These are phyloP conservation scores for Lordiphosa stackelbergi DNA, from an alignment of 1,140 invertebrate species.

Conservation along the genomic window DNA sequence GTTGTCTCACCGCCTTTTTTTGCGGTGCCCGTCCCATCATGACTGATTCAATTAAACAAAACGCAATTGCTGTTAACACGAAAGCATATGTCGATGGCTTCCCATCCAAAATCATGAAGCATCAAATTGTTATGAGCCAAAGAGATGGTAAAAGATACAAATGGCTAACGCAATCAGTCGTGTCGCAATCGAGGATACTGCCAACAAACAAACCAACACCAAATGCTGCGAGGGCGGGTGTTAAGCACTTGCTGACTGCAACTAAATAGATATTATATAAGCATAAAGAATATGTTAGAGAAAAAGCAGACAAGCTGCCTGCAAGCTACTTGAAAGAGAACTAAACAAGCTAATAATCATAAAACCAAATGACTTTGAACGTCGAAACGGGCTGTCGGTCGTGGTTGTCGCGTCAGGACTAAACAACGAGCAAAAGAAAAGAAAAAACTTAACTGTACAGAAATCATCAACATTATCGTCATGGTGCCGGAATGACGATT, in stretches of 20 bases:
- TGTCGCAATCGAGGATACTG: slow-evolving; percentile 37
- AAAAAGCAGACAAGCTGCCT: slow-evolving; percentile 16
- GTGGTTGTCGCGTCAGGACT: slow-evolving; percentile 31
- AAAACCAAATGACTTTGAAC: slow-evolving; percentile 77
- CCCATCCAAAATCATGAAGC: slow-evolving; percentile 67
- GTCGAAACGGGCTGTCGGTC: slow-evolving; percentile 46
- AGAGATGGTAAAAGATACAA: slow-evolving; percentile 62
- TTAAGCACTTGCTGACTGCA: slow-evolving; percentile 70
- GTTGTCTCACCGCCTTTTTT: slow-evolving; percentile 2
- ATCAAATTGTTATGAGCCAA: slow-evolving; percentile 73
- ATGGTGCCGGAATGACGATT: slow-evolving; percentile 64
- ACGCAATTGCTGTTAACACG: slow-evolving; percentile 46
- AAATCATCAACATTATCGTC: slow-evolving; percentile 67
- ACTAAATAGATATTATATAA: slow-evolving; percentile 75
- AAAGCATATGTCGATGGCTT: slow-evolving; percentile 28
- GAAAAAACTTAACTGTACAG: slow-evolving; percentile 15
- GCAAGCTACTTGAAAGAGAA: slow-evolving; percentile 54
- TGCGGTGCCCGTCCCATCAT: slow-evolving; percentile 13
- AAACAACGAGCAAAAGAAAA: slow-evolving; percentile 7
- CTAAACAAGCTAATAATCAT: slow-evolving; percentile 77
- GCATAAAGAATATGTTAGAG: slow-evolving; percentile 73
- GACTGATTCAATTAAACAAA: slow-evolving; percentile 71
- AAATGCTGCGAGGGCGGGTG: slow-evolving; percentile 9
- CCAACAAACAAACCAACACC: slow-evolving; percentile 32
- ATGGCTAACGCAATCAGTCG: slow-evolving; percentile 71